phyloP scores from a whole-genome alignment of 1,140 invertebrate species.

The Trichoplusia ni region DNA sequence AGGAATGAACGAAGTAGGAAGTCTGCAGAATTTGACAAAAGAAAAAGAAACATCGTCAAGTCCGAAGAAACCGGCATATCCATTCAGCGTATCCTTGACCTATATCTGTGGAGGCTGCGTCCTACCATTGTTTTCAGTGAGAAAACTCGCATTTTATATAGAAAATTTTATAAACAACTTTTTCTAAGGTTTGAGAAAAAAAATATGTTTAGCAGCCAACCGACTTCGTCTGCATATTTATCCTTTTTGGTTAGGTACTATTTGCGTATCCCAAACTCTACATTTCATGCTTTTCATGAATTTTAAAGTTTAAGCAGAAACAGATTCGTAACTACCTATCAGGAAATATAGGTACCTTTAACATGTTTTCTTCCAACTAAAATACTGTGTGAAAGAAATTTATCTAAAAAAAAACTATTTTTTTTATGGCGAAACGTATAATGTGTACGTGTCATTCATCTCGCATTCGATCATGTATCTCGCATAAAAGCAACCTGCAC shows the following conservation, averaged over 20 bases:
- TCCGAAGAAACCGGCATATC: constrained; percentile 3
- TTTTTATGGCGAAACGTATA: background rate
- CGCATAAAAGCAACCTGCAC: background rate
- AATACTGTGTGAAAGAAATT: too few relatives aligned
- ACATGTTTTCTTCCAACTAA: too few relatives aligned
- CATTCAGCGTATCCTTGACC: constrained; percentile 3
- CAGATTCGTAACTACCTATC: too few relatives aligned
- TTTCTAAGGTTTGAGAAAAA: background rate
- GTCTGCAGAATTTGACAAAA: background rate
- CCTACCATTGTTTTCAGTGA: background rate
- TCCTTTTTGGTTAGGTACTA: too few relatives aligned
- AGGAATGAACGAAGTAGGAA: background rate
- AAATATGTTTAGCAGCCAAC: background rate
- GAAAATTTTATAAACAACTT: background rate
- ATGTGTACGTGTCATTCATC: too few relatives aligned
- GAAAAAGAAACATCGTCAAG: background rate
- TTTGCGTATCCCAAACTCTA: too few relatives aligned
- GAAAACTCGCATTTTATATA: too few relatives aligned
- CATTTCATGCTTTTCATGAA: too few relatives aligned
- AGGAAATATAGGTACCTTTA: too few relatives aligned
- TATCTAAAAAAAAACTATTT: too few relatives aligned
- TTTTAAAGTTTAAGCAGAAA: too few relatives aligned
- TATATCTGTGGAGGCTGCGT: background rate
- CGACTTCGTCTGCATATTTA: too few relatives aligned
- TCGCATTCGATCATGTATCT: background rate